Percentiles rank a stretch among this genome's conserved stretches.
Conservation (phyloP, 2,797 vertebrate genomes). For the Acanthis flammea region DNA sequence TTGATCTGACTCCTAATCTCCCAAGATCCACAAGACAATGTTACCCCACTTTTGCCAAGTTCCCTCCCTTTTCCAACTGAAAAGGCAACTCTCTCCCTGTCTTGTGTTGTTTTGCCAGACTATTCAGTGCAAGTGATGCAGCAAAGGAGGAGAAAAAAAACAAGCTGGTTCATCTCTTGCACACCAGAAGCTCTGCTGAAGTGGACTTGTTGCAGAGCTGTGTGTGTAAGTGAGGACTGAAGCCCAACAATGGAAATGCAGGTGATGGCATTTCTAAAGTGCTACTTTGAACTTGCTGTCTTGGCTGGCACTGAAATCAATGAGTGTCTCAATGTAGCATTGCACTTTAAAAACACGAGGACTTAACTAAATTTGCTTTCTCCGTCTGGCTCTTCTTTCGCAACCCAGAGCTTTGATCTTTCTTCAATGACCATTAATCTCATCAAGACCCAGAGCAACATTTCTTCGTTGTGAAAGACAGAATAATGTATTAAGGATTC, state of each 20-base stretch:
- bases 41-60: background rate
- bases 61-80: conserved; percentile 4
- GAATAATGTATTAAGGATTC: background rate
- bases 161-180: background rate
- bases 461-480: background rate
- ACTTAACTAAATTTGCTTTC: conserved; percentile 2
- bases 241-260: background rate
- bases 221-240: background rate
- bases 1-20: background rate
- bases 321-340: background rate
- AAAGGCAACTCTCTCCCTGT: background rate
- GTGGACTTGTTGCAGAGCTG: background rate
- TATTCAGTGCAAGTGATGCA: background rate
- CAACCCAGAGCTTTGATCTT: conserved; percentile 31
- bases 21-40: background rate
- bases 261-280: background rate
- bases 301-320: background rate
- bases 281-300: background rate
- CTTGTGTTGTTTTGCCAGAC: background rate
- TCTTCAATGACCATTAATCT: background rate
- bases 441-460: background rate
- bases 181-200: background rate
- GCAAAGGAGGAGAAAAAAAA: background rate
- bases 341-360: background rate
- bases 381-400: background rate